Evolutionary conservation across 2,797 vertebrate species (phyloP), one percentile per base, ranked within the genome.

Genomic region (Vultur gryphus): DNA sequence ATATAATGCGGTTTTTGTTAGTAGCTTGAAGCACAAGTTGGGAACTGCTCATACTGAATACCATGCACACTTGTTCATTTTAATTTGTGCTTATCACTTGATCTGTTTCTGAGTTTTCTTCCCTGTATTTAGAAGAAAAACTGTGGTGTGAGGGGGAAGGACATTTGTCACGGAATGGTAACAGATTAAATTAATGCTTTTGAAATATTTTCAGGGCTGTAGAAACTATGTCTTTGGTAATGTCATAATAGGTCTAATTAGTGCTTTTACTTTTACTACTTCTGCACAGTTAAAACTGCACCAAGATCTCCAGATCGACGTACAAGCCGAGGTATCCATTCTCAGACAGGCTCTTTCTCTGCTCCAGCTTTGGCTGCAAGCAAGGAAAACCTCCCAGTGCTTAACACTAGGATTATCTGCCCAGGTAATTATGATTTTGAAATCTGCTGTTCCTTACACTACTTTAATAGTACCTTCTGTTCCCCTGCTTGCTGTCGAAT

Each of bases 371-470:
- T 99, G 97, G 98, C 99, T 93, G 98, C 99, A 93, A 98, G 98
- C 98, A 99, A 99, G 97, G 99, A 99, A 96, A 99, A 99, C 92
- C 99, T 99, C 18, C 99, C 99, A 29, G 99, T 99, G 33, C 99
- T 99, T 95, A 99, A 99, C 97, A 99, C 99, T 2, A 99, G 99
- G 94, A 99, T 99, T 97, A 99, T 99, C 97, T 99, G 99, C 94
- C 99, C 99, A 62, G 99, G 99, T 99, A 98, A 91, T 72, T 37
- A 35, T 13, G 37, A 72, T 78, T 81, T 73, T 71, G 26, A 91
- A 84, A 76, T 82, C 46, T 43, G 3, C 11, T 70, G 16, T 54
- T 94, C 26, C 64, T 93, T 75, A 57, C 10, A 25, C 14, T 49
- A 7, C 26, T 58, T 65, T 16, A 58, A 31, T 35, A 58, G 33